Evolutionary conservation across 2,797 vertebrate species (phyloP).

Genomic region (Falco novaeseelandiae): DNA sequence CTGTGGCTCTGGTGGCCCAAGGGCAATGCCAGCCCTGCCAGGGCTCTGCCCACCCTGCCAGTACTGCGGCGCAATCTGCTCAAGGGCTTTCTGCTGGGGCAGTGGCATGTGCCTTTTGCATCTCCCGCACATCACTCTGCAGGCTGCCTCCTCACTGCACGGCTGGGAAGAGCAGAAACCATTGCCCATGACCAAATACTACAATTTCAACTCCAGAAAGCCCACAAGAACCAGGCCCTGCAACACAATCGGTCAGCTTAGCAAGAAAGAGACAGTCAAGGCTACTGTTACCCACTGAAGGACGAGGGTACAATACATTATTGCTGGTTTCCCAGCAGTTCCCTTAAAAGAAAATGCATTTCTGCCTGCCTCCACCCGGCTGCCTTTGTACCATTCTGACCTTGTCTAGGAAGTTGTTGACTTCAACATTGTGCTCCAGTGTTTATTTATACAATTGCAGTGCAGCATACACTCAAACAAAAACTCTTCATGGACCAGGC

Average conservation of each 20-base stretch:
- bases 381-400: slow-evolving; percentile 66
- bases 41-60: background rate
- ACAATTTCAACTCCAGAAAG: background rate
- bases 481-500: background rate
- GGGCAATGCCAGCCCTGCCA: background rate
- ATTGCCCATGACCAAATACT: background rate
- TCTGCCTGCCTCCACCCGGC: slow-evolving; percentile 10
- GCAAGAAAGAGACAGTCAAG: slow-evolving; percentile 75
- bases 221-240: background rate
- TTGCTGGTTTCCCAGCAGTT: slow-evolving; percentile 71
- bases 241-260: background rate
- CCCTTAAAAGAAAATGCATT: slow-evolving; percentile 65
- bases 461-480: slow-evolving; percentile 51
- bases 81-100: background rate
- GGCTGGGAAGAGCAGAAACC: background rate
- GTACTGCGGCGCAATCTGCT: fast-evolving
- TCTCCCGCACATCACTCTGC: background rate
- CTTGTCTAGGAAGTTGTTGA: slow-evolving; percentile 73
- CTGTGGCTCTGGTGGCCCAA: background rate
- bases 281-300: slow-evolving; percentile 65
- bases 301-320: slow-evolving; percentile 70
- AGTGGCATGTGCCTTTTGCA: fast-evolving
- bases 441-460: slow-evolving; percentile 73
- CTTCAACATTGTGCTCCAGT: slow-evolving; percentile 68
- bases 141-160: background rate